Percentiles rank a stretch among this genome's conserved stretches.
phyloP scores from a whole-genome alignment of 2,888 invertebrate genomes.

The Orchesellides sinensis region DNA sequence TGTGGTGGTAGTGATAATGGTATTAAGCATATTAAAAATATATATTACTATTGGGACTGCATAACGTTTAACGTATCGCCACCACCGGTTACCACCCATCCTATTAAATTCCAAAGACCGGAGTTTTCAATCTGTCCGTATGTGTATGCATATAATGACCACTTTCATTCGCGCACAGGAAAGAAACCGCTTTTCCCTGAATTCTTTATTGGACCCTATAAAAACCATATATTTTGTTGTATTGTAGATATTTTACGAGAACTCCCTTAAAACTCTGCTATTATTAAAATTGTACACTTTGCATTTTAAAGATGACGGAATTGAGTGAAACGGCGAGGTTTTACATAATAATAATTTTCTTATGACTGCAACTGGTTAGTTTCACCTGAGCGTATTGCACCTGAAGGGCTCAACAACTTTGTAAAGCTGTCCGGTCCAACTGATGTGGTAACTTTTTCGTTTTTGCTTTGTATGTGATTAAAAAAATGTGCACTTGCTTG shows the following conservation, averaged over 20 bases:
- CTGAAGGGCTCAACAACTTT: neutral
- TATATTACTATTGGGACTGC: neutral
- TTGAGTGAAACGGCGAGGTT: too few relatives aligned
- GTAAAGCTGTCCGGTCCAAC: neutral
- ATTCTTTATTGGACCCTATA: neutral
- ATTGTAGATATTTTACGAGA: neutral
- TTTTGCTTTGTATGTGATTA: neutral
- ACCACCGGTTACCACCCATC: slow-evolving; percentile 23
- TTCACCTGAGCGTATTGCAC: neutral
- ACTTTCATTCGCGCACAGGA: slow-evolving; percentile 26
- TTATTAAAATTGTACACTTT: slow-evolving; percentile 1
- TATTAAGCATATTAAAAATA: slow-evolving; percentile 15
- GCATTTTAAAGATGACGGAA: too few relatives aligned
- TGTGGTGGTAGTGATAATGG: neutral
- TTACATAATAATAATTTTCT: too few relatives aligned
- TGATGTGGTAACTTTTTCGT: too few relatives aligned
- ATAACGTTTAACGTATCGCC: too few relatives aligned
- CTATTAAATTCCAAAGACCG: slow-evolving; percentile 12
- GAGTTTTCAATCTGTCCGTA: neutral
- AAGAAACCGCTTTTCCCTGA: slow-evolving; percentile 2
- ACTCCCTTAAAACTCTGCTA: too few relatives aligned
- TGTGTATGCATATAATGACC: slow-evolving; percentile 15
- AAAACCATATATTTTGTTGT: neutral
- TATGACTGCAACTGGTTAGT: neutral
- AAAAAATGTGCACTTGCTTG: too few relatives aligned